phyloP scores from a whole-genome alignment of 2,113 vertebrate species.

The Pagrus major region DNA sequence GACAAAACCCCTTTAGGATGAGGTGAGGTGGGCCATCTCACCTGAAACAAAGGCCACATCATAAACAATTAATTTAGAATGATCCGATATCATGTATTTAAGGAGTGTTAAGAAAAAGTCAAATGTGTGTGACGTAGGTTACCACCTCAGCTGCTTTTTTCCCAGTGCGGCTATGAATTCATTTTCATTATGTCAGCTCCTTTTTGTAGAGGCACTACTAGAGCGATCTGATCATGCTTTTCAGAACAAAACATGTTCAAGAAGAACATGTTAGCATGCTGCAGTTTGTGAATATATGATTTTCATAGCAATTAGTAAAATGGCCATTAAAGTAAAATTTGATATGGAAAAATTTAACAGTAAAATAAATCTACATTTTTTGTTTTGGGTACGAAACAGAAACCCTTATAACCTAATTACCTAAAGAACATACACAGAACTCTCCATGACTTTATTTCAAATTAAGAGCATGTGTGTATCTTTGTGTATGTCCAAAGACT shows the following conservation, averaged over 20 bases:
- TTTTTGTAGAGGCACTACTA: background rate
- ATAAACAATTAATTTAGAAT: background rate
- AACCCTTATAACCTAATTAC: too few relatives aligned
- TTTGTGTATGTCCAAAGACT: too few relatives aligned
- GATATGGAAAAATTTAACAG: too few relatives aligned
- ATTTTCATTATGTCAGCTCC: background rate
- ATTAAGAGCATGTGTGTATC: too few relatives aligned
- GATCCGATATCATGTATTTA: background rate
- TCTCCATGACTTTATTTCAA: too few relatives aligned
- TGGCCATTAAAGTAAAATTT: background rate
- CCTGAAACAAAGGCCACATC: background rate
- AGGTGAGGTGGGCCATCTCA: background rate
- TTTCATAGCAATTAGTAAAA: background rate
- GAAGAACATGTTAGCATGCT: background rate
- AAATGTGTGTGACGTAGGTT: too few relatives aligned
- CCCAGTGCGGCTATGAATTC: too few relatives aligned
- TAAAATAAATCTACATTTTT: too few relatives aligned
- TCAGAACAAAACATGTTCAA: background rate
- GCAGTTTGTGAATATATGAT: background rate
- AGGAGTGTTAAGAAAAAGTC: too few relatives aligned
- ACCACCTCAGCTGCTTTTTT: too few relatives aligned
- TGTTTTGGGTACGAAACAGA: too few relatives aligned
- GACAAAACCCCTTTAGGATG: background rate
- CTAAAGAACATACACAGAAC: too few relatives aligned
- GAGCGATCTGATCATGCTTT: background rate